phyloP scores from a whole-genome alignment of 2,888 invertebrate genomes.

The Rhimphoctona megacephalus region DNA sequence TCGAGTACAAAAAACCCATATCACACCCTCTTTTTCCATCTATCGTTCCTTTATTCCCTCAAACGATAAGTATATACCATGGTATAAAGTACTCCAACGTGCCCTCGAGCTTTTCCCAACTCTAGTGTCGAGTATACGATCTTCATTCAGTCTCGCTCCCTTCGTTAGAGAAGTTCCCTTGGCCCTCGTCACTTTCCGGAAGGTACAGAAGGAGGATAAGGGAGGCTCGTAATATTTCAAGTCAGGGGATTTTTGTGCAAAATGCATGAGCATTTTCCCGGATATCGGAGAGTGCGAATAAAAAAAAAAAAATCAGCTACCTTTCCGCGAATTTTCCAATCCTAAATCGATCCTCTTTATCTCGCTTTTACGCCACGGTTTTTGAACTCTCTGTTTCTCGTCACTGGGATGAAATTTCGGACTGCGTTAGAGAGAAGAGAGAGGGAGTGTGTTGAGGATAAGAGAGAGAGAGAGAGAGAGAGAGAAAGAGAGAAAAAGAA shows the following conservation, averaged over 20 bases:
- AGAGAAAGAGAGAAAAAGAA: conserved; percentile 8
- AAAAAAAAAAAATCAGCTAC: background rate
- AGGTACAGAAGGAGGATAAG: background rate
- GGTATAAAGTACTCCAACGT: conserved; percentile 59
- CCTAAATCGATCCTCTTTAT: background rate
- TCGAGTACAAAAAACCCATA: conserved; percentile 78
- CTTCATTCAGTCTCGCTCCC: conserved; percentile 64
- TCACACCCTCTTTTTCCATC: conserved; percentile 55
- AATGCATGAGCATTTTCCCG: background rate
- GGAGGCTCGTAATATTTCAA: background rate
- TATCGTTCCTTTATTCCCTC: conserved; percentile 49
- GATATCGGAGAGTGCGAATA: background rate
- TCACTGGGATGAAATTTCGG: conserved; percentile 25
- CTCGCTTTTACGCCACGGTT: background rate
- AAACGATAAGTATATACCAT: conserved; percentile 18
- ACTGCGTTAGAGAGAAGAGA: conserved; percentile 1
- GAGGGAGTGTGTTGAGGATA: background rate
- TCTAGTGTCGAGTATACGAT: conserved; percentile 57
- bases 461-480: background rate
- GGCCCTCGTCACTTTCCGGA: background rate
- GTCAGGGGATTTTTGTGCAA: background rate
- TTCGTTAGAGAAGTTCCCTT: conserved; percentile 65
- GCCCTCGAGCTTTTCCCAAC: conserved; percentile 71
- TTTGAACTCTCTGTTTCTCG: conserved; percentile 22
- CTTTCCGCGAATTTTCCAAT: conserved; percentile 13